Percentiles rank a stretch among this genome's conserved stretches.
Conservation (phyloP, 2,888 invertebrate species). For the Mythimna impura region DNA sequence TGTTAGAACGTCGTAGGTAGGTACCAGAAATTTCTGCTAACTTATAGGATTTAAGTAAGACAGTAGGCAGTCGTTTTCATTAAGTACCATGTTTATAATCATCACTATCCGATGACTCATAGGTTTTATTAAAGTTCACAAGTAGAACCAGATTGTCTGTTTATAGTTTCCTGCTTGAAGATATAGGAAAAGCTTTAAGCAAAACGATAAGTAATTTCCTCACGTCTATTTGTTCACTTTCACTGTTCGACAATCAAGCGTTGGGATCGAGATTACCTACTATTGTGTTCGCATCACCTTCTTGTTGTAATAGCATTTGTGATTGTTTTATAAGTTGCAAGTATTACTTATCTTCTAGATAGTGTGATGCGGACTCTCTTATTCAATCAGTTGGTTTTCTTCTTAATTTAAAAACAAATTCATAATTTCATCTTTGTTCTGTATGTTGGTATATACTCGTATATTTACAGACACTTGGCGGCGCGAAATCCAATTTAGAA, state of each 20-base stretch:
- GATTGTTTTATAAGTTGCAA: constrained; percentile 36
- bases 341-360: constrained; percentile 8
- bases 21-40: constrained; percentile 6
- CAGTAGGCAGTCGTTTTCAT: constrained; percentile 1
- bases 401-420: not conserved
- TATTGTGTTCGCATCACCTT: constrained; percentile 70
- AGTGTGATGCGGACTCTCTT: not conserved
- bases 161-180: constrained; percentile 49
- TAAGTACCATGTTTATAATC: constrained; percentile 24
- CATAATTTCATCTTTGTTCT: not conserved
- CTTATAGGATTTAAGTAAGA: not conserved
- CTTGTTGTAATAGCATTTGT: constrained; percentile 54
- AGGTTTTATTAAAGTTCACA: constrained; percentile 40
- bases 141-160: constrained; percentile 37
- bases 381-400: constrained; percentile 4
- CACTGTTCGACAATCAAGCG: constrained; percentile 75
- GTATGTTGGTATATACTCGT: not conserved
- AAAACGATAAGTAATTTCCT: constrained; percentile 76
- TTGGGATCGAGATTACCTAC: constrained; percentile 65
- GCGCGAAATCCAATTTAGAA: not conserved
- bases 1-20: constrained; percentile 25
- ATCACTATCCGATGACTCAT: constrained; percentile 38
- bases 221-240: constrained; percentile 77
- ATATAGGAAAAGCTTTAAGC: constrained; percentile 63
- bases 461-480: not conserved